Base-by-base conservation (phyloP, 1,140 invertebrate genomes). In the Bemisia tabaci region DNA sequence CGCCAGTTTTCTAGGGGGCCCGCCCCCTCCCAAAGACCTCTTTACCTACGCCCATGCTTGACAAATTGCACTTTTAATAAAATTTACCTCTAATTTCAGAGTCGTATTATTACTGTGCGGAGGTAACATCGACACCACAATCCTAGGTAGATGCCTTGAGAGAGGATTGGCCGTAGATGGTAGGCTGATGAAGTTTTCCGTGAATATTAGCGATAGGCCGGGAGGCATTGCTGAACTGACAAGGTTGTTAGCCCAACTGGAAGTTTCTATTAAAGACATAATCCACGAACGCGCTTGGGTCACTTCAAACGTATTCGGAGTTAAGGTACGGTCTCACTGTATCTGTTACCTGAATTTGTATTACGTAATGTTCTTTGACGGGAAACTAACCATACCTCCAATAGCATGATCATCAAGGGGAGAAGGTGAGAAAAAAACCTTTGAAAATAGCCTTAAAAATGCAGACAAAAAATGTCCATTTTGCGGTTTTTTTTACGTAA, bases 281-380 rank as follows among this genome's bases (percentile, higher is more conserved):
- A 88, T 92, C 76, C 94, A 96, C 76, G 94, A 96, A 76, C 80
- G 94, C 67, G 92, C 94, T 2, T 97, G 94, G 93, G 83, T 97
- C 17, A 85, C 84, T 33, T 85, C 85, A 1, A 92, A 97, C 76
- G 87, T 96, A 21, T 95, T 93, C 75, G 86, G 88, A 73, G 89
- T 91, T 65, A 82, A 87, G 71, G 86, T 87, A 72, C 74, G 66
- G 72, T 59, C 64, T 60, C 25, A 64, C 2, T 2, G 25, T 23
- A 26, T 22, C 59, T 39, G 22, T 68, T n/a, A n/a, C n/a, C n/a
- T 26, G n/a, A 23, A 23, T 24, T 59, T 60, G 1, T 59, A 22
- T 26, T 26, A 48, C 26, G 59, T 22, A 59, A 24, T 9, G 22
- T 67, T 24, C 22, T 26, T 39, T 39, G 2, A 17, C 61, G 9